These are phyloP conservation scores for Tinea semifulvella DNA, from an alignment of 2,888 invertebrate species.

Conservation along the genomic window DNA sequence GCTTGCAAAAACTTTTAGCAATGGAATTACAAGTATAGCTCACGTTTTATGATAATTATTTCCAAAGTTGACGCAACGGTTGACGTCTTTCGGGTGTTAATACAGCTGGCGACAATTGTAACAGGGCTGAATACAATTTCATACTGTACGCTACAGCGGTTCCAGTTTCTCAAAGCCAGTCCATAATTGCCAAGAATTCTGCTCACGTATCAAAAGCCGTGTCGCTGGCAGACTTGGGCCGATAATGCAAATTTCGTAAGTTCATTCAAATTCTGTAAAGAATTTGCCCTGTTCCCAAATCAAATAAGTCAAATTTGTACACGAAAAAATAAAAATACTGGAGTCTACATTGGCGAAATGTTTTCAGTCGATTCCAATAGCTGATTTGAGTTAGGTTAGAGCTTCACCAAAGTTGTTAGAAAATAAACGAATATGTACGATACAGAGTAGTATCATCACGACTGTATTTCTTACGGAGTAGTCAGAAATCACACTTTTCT, in stretches of 20 bases:
- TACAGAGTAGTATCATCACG: too few species aligned
- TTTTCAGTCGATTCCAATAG: too few species aligned
- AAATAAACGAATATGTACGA: too few species aligned
- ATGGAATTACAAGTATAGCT: background rate
- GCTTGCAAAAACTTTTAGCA: too few species aligned
- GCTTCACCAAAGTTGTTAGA: too few species aligned
- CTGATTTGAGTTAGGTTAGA: too few species aligned
- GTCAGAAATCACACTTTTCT: too few species aligned
- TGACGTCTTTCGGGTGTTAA: conserved; percentile 8
- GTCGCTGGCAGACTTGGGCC: conserved; percentile 44
- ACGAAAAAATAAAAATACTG: conserved; percentile 22
- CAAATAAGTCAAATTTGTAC: conserved; percentile 23
- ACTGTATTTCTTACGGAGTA: too few species aligned
- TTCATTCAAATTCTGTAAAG: conserved; percentile 42
- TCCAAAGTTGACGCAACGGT: conserved; percentile 1
- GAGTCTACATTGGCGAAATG: background rate
- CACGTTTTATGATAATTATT: conserved; percentile 8
- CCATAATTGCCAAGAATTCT: conserved; percentile 45
- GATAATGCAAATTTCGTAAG: conserved; percentile 41
- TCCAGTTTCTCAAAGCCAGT: conserved; percentile 23
- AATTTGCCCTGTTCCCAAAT: conserved; percentile 27
- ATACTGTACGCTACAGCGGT: conserved; percentile 6
- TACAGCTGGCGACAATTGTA: conserved; percentile 10
- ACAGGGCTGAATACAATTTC: conserved; percentile 13
- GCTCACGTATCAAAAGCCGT: conserved; percentile 54